A percentile compares a stretch with the other conserved stretches of the same genome.
Evolutionary conservation across 1,140 invertebrate species (phyloP).

Genomic region (Telenomus remus): DNA sequence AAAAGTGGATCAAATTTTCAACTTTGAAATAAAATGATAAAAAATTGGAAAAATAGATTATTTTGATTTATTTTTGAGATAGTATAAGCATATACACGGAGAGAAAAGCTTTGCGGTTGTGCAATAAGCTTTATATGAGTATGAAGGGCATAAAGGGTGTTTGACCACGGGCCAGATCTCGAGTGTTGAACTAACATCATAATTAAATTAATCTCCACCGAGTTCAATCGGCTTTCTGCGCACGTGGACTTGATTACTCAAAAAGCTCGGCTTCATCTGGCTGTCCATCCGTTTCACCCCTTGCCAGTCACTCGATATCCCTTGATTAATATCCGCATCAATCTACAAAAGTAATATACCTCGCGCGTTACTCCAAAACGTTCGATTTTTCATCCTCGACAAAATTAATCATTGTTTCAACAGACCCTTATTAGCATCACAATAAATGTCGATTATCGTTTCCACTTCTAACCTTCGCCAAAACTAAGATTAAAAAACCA

Average conservation of each 20-base stretch:
- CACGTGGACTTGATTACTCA: slow-evolving; percentile 55
- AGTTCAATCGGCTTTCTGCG: slow-evolving; percentile 46
- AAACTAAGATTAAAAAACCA: slow-evolving; percentile 11
- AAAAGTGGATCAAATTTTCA: too few species aligned
- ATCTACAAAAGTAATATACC: slow-evolving; percentile 17
- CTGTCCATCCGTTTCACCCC: slow-evolving; percentile 46
- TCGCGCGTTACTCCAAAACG: not conserved
- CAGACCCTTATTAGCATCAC: slow-evolving; percentile 10
- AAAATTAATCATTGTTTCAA: slow-evolving; percentile 12
- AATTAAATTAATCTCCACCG: slow-evolving; percentile 74
- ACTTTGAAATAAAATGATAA: too few species aligned
- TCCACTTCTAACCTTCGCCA: slow-evolving; percentile 14
- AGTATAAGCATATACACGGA: slow-evolving; percentile 36
- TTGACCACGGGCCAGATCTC: slow-evolving; percentile 71
- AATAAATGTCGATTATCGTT: slow-evolving; percentile 33
- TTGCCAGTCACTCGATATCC: slow-evolving; percentile 36
- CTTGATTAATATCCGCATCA: slow-evolving; percentile 44
- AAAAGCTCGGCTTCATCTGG: slow-evolving; percentile 65
- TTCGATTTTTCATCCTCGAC: slow-evolving; percentile 13
- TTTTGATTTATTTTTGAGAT: too few species aligned
- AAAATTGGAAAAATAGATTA: too few species aligned
- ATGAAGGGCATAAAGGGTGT: slow-evolving; percentile 69
- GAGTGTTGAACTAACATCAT: slow-evolving; percentile 76
- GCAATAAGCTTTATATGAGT: slow-evolving; percentile 73
- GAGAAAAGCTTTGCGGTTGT: slow-evolving; percentile 48